Conservation (phyloP, 2,113 vertebrate species). For the Heliornis fulica region DNA sequence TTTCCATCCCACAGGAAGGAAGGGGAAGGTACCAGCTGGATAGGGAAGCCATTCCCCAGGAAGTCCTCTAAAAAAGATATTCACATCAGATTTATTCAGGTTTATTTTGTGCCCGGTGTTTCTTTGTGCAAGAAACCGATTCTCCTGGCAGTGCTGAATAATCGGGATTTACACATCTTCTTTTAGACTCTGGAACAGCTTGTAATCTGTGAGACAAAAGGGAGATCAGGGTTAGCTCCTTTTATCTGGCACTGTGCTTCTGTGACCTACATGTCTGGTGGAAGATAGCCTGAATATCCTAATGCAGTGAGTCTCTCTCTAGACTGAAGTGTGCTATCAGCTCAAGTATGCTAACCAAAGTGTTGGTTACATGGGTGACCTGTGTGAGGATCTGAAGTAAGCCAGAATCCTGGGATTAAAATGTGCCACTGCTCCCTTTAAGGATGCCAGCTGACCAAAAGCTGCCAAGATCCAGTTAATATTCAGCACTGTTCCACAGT, state of each 20-base stretch:
- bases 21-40: neutral
- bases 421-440: neutral
- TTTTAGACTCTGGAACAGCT: neutral
- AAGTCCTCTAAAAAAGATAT: neutral
- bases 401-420: neutral
- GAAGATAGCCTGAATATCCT: neutral
- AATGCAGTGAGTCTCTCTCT: neutral
- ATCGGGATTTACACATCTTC: neutral
- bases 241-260: neutral
- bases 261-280: neutral
- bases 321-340: neutral
- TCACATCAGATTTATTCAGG: neutral
- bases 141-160: neutral
- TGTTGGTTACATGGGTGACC: neutral
- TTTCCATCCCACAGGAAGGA: neutral
- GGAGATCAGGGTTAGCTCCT: neutral
- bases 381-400: fast-evolving
- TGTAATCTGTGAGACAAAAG: conserved; percentile 11
- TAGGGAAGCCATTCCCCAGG: neutral
- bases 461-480: neutral
- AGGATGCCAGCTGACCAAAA: neutral
- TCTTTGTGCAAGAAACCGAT: neutral
- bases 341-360: neutral
- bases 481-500: neutral
- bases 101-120: neutral